phyloP scores from a whole-genome alignment of 2,113 vertebrate genomes.

The Athene noctua region DNA sequence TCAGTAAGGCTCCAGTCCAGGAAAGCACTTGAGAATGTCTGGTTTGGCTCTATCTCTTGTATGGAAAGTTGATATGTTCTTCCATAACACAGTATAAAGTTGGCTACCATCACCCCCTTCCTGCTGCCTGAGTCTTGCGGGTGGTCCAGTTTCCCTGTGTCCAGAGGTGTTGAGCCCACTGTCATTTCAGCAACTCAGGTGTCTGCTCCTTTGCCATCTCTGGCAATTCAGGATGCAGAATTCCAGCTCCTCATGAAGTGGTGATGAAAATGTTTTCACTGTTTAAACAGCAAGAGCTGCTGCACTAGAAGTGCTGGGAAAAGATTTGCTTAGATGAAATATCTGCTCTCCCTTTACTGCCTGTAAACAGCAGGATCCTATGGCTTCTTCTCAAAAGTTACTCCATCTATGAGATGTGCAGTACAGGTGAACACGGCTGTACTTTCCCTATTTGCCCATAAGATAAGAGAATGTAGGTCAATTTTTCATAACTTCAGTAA shows the following conservation, averaged over 20 bases:
- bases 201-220: neutral
- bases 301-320: neutral
- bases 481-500: neutral
- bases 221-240: neutral
- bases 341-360: neutral
- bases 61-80: neutral
- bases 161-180: neutral
- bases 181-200: fast-evolving
- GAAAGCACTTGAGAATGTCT: neutral
- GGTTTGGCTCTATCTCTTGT: neutral
- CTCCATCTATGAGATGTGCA: neutral
- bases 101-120: neutral
- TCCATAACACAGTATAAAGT: neutral
- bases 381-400: neutral
- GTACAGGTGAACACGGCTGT: neutral
- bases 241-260: neutral
- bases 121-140: fast-evolving
- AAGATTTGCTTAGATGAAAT: neutral
- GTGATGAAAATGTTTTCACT: neutral
- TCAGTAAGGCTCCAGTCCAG: too few relatives aligned
- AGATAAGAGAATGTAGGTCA: neutral
- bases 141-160: neutral
- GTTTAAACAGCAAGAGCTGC: neutral
- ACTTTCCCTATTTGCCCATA: neutral
- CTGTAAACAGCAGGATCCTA: neutral